Percentiles rank a stretch among this genome's conserved stretches.
phyloP scores from a whole-genome alignment of 37 sponge, comb jelly and placozoan genomes.

The Crambe crambe region DNA sequence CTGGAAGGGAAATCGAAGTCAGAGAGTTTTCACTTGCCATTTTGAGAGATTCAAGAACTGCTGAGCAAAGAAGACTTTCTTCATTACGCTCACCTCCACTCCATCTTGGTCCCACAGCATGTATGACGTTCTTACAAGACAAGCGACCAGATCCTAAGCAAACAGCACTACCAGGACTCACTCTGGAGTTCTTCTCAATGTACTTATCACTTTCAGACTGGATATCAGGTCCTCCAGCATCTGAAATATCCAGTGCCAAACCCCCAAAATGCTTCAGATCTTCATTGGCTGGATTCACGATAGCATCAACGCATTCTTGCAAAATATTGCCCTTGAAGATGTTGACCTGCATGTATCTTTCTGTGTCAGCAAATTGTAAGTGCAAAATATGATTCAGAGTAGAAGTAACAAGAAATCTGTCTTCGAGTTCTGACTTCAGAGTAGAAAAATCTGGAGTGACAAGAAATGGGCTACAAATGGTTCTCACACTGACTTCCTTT shows the following conservation, averaged over 20 bases:
- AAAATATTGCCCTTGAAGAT: constrained; percentile 43
- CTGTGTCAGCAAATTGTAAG: constrained; percentile 13
- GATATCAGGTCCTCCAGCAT: constrained; percentile 65
- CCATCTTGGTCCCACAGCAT: constrained; percentile 80
- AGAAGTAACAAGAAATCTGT: constrained; percentile 14
- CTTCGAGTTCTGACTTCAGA: constrained; percentile 4
- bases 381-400: too few species aligned
- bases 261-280: constrained; percentile 67
- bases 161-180: constrained; percentile 52
- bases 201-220: constrained; percentile 55
- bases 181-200: constrained; percentile 22
- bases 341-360: constrained; percentile 19
- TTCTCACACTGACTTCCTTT: too few species aligned
- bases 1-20: constrained; percentile 60
- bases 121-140: constrained; percentile 68
- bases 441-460: constrained; percentile 19
- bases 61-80: constrained; percentile 12
- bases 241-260: constrained; percentile 56
- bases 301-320: constrained; percentile 48
- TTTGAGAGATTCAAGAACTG: constrained; percentile 13
- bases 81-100: constrained; percentile 31
- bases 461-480: neutral
- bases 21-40: constrained; percentile 24
- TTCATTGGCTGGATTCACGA: constrained; percentile 85
- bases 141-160: constrained; percentile 60